Base-by-base conservation (phyloP, 2,113 vertebrate species). In the Plestiodon gilberti region DNA sequence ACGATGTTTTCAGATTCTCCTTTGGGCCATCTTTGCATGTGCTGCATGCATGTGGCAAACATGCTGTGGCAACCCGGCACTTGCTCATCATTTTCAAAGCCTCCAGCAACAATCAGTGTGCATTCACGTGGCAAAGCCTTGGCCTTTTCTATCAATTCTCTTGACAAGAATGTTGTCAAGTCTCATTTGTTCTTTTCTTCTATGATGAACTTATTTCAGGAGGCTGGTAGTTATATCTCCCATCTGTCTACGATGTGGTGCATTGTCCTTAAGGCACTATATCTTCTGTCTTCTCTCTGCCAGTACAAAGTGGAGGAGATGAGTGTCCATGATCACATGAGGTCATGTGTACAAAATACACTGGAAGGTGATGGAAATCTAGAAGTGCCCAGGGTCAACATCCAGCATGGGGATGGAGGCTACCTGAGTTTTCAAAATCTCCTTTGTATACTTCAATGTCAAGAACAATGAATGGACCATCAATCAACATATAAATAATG, bases 121-220 rank as follows among this genome's bases (percentile, higher is more conserved):
- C 91, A 92, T 35, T 96, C 82, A 91, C 85, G 88, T 92, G 92
- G 88, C 89, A 96, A 95, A 95, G 81, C 83, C 92, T 89, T 7
- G 0, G 79, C 84, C 78, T 95, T 95, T 95, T 92, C 92, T 90
- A 91, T 95, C 91, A 93, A 74, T 91, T 93, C 57, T 91, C 78
- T 93, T 95, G 92, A 95, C 90, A 94, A 93, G 89, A 95, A 90
- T 88, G 70, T 86, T 95, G 94, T 94, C 93, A 92, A 84, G 89
- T 95, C 78, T 17, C 57, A n/a, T 95, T 91, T 94, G 79, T 93
- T 92, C 78, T 90, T 90, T 94, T 91, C 85, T 84, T 87, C 89
- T 86, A 83, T 89, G 1, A 0, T 80, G 82, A 91, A 93, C 91
- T 93, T 93, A 90, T 93, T 95, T 95, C 90, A 88, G 87, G 57